A percentile compares a stretch with the other conserved stretches of the same genome.
phyloP scores from a whole-genome alignment of 2,113 vertebrate genomes.

The Chitala chitala region DNA sequence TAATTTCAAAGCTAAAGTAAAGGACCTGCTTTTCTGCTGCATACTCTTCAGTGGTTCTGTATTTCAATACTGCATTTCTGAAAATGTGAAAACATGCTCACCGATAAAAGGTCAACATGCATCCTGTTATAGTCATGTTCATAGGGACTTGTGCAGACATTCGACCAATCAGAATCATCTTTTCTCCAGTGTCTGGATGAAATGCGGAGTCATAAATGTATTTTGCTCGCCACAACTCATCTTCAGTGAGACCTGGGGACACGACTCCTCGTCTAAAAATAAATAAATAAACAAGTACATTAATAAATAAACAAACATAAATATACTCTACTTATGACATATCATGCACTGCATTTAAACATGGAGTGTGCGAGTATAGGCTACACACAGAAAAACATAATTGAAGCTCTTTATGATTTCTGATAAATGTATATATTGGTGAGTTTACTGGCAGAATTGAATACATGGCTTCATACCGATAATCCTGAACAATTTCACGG shows the following conservation, averaged over 20 bases:
- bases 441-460: too few relatives aligned
- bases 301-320: too few relatives aligned
- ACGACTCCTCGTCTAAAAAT: conserved; percentile 74
- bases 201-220: conserved; percentile 95
- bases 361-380: too few relatives aligned
- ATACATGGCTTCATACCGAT: conserved; percentile 69
- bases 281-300: not conserved
- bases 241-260: conserved; percentile 82
- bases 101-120: conserved; percentile 99
- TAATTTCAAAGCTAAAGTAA: not conserved
- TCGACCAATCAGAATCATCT: conserved; percentile 94
- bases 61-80: not conserved
- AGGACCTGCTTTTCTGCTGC: not conserved
- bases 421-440: too few relatives aligned
- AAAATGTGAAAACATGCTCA: conserved; percentile 48
- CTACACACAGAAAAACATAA: not conserved
- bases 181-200: conserved; percentile 94
- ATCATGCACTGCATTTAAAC: too few relatives aligned
- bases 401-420: not conserved
- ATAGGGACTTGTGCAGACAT: conserved; percentile 98
- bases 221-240: conserved; percentile 92
- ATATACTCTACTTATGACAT: too few relatives aligned
- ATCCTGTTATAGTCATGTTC: conserved; percentile 99
- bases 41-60: not conserved
- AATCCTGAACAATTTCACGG: conserved; percentile 78